Conservation (phyloP, 2,113 vertebrate species). For the Probosciger aterrimus region DNA sequence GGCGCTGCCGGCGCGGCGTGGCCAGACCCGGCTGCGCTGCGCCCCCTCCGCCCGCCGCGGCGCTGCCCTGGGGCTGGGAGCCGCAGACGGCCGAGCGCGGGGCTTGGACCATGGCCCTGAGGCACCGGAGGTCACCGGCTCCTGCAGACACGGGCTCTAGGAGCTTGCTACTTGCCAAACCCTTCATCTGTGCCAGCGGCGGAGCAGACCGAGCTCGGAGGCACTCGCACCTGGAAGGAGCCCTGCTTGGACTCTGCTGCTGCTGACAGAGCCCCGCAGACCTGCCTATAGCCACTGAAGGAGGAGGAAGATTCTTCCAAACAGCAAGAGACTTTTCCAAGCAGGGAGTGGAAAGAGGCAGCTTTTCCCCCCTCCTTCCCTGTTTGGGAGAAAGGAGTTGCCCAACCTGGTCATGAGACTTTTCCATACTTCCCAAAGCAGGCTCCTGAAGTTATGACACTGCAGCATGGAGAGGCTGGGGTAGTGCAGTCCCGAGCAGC, state of each 20-base stretch:
- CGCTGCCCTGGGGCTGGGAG: conserved; percentile 31
- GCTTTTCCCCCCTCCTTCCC: not conserved
- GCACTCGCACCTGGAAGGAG: not conserved
- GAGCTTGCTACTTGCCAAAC: not conserved
- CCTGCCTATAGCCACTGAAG: not conserved
- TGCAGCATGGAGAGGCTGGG: not conserved
- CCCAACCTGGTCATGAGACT: conserved; percentile 55
- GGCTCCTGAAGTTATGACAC: conserved; percentile 6
- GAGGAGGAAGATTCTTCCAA: not conserved
- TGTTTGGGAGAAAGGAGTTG: conserved; percentile 24
- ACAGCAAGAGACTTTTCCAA: rapidly evolving
- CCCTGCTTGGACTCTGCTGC: not conserved
- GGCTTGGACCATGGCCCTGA: not conserved
- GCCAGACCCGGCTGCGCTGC: not conserved
- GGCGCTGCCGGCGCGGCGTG: not conserved
- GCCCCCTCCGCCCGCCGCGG: conserved; percentile 37
- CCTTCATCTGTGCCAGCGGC: not conserved
- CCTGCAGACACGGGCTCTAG: not conserved
- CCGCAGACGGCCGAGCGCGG: conserved; percentile 18
- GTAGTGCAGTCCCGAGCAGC: not conserved
- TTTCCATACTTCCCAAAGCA: not conserved
- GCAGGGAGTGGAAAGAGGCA: not conserved
- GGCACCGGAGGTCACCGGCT: not conserved
- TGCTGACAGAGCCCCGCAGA: not conserved
- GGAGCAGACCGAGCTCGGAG: not conserved